phyloP scores from a whole-genome alignment of 2,888 invertebrate genomes.

The Lasioglossum vierecki region DNA sequence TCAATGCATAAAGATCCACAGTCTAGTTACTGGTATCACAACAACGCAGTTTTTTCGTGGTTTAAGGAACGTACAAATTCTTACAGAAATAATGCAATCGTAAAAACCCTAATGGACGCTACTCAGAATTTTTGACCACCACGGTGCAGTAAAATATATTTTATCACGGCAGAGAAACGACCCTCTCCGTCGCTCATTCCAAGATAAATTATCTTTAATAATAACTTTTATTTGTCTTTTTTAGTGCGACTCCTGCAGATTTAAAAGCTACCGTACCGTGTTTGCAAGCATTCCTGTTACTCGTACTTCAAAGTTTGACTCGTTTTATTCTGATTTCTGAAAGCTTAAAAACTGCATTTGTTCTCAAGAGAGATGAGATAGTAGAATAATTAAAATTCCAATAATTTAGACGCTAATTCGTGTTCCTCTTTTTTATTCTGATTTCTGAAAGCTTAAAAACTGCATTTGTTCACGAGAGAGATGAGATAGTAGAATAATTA shows the following conservation, averaged over 20 bases:
- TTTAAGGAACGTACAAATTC: not conserved
- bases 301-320: too few relatives aligned
- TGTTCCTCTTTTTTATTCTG: not conserved
- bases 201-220: not conserved
- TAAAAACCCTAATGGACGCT: not conserved
- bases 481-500: too few relatives aligned
- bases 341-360: not conserved
- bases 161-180: not conserved
- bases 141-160: not conserved
- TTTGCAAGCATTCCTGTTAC: not conserved
- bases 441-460: not conserved
- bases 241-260: not conserved
- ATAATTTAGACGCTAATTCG: not conserved
- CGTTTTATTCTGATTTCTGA: not conserved
- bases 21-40: too few relatives aligned
- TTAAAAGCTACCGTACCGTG: not conserved
- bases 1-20: too few relatives aligned
- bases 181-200: not conserved
- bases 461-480: not conserved
- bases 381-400: not conserved
- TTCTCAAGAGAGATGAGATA: too few relatives aligned
- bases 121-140: not conserved
- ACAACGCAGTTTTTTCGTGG: too few relatives aligned
- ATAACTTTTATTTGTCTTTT: not conserved
- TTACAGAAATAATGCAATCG: not conserved